Evolutionary conservation across 2,888 invertebrate genomes (phyloP), one percentile per base, ranked within the genome.

Genomic region (Atethmia centrago): DNA sequence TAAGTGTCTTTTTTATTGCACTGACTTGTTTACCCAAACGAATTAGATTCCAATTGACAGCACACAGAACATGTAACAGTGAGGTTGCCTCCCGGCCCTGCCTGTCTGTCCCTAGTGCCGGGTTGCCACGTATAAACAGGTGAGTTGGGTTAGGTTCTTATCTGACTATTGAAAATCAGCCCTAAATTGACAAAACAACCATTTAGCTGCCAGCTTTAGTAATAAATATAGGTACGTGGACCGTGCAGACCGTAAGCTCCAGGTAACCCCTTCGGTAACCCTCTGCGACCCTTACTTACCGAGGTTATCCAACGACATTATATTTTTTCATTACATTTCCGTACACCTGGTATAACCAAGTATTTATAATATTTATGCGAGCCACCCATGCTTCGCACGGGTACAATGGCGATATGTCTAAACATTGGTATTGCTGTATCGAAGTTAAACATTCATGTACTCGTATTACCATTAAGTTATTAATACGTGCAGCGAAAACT

Each of bases 221-320:
- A n/a, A 42, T 31, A 49, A 68, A 21, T 16, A 25, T 62, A 47
- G 19, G 21, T 63, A 53, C 14, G 49, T 56, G 14, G 21, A 25
- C 3, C n/a, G 55, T 16, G 47, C 47, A 31, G 9, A 25, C 9
- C n/a, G 47, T 77, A 56, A 77, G 56, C 74, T 16, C 19, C 66
- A 12, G 21, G 40, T 49, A 31, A 55, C 28, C 76, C 40, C 12
- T 8, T 10, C 42, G 21, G 40, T 49, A 31, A 55, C 28, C 76
- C 40, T 16, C 8, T 10, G 49, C 49, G 55, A 66, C 49, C 77
- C 74, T 77, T 25, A 49, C 77, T 74, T 77, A 56, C 56, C 47
- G 56, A 49, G 28, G 19, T 56, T 31, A 21, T 16, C 55, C 74
- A 12, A 31, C 40, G 1, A 40, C 36, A 25, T 74, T 62, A 53